Percentiles rank a stretch among this genome's conserved stretches.
Conservation (phyloP, 2,888 invertebrate species). For the Euproctis similis region DNA sequence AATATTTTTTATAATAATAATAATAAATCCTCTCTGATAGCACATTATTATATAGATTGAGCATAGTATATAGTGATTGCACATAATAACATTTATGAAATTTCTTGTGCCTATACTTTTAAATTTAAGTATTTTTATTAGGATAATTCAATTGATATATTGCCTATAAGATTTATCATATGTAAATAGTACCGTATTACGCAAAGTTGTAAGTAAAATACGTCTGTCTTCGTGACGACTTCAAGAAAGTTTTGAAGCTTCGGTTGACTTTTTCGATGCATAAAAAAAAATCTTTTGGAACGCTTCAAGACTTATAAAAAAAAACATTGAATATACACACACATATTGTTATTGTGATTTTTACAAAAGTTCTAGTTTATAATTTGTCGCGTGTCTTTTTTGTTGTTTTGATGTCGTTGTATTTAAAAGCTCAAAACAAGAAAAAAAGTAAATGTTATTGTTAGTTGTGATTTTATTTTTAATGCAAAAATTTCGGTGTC, state of each 20-base stretch:
- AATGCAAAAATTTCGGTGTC: constrained; percentile 62
- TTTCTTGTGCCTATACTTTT: constrained; percentile 72
- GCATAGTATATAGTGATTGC: constrained; percentile 25
- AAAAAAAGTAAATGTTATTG: too few relatives aligned
- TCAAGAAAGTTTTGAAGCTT: neutral
- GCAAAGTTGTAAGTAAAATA: too few relatives aligned
- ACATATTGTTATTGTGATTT: constrained; percentile 13
- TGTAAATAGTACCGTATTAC: too few relatives aligned
- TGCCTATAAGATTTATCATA: constrained; percentile 26
- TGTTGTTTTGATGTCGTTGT: constrained; percentile 41
- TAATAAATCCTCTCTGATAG: too few relatives aligned
- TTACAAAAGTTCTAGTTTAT: constrained; percentile 13
- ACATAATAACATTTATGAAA: constrained; percentile 41
- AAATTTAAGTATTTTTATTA: constrained; percentile 59
- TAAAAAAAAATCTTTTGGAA: constrained; percentile 5
- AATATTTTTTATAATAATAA: too few relatives aligned
- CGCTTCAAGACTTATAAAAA: constrained; percentile 7
- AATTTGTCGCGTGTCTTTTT: constrained; percentile 17
- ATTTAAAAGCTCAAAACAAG: constrained; percentile 35
- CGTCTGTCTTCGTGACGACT: constrained; percentile 3
- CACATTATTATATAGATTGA: too few relatives aligned
- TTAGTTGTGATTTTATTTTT: constrained; percentile 55
- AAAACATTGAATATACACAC: neutral
- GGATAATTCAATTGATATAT: constrained; percentile 33
- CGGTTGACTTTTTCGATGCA: neutral